phyloP scores from a whole-genome alignment of 2,797 vertebrate species.

The Helostoma temminkii region DNA sequence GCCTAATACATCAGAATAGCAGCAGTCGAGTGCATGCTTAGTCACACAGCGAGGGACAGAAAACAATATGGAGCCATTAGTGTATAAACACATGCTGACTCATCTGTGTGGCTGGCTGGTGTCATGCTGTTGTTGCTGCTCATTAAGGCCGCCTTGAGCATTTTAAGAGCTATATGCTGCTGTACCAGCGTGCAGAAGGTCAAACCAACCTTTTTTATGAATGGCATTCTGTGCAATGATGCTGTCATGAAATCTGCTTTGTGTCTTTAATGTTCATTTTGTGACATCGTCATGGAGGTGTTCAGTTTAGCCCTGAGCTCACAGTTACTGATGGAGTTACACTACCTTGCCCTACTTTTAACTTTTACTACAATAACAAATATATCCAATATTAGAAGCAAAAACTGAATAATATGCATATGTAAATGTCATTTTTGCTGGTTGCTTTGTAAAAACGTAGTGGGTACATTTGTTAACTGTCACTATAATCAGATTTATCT shows the following conservation, averaged over 20 bases:
- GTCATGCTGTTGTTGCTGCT: conserved; percentile 49
- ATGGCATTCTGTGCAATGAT: conserved; percentile 12
- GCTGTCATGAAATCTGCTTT: no score
- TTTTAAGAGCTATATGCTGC: conserved; percentile 40
- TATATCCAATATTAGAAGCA: no score
- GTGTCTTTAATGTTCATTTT: no score
- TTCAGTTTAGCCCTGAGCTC: no score
- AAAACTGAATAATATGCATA: no score
- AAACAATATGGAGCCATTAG: conserved; percentile 58
- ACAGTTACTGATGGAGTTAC: no score
- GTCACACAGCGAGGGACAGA: conserved; percentile 38
- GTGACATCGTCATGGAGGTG: no score
- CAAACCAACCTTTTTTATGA: conserved; percentile 9
- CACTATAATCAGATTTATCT: background rate
- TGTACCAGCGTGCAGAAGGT: conserved; percentile 25
- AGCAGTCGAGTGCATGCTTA: conserved; percentile 27
- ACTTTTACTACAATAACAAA: no score
- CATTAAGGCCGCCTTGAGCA: conserved; percentile 49
- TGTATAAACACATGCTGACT: conserved; percentile 56
- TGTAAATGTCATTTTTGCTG: no score
- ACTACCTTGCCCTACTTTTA: no score
- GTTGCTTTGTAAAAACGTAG: no score
- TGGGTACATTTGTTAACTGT: background rate
- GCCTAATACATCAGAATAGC: background rate
- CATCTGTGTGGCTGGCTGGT: conserved; percentile 50